Conservation (phyloP, 2,113 vertebrate genomes). For the Coptodon rendalli region DNA sequence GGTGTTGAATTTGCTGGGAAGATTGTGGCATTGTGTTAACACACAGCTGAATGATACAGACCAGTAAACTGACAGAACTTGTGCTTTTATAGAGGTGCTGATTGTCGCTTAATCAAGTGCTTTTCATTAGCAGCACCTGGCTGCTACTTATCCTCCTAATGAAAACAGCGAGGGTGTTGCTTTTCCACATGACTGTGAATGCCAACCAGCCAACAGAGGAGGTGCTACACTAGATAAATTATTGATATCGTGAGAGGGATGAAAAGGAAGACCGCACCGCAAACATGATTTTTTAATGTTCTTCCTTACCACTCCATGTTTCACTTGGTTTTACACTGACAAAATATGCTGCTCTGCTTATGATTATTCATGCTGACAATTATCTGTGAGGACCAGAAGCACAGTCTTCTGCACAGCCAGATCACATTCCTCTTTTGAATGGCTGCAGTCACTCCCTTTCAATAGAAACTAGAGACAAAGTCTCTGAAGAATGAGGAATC, state of each 20-base stretch:
- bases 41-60: neutral
- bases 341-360: neutral
- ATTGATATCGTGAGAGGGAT: neutral
- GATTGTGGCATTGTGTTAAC: neutral
- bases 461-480: constrained; percentile 31
- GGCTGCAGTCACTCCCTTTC: constrained; percentile 44
- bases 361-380: neutral
- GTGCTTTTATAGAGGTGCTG: neutral
- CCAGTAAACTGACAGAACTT: neutral
- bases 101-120: neutral
- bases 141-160: neutral
- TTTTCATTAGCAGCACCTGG: neutral
- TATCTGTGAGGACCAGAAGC: neutral
- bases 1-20: neutral
- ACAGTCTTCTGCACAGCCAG: neutral
- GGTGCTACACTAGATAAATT: neutral
- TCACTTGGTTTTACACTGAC: neutral
- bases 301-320: neutral
- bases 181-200: neutral
- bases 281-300: constrained; percentile 20
- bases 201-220: constrained; percentile 5
- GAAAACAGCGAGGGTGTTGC: neutral
- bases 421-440: constrained; percentile 36
- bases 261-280: neutral
- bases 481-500: neutral